These are phyloP conservation scores for Macrosoma leucophasiata DNA, from an alignment of 2,888 invertebrate species.

Conservation along the genomic window DNA sequence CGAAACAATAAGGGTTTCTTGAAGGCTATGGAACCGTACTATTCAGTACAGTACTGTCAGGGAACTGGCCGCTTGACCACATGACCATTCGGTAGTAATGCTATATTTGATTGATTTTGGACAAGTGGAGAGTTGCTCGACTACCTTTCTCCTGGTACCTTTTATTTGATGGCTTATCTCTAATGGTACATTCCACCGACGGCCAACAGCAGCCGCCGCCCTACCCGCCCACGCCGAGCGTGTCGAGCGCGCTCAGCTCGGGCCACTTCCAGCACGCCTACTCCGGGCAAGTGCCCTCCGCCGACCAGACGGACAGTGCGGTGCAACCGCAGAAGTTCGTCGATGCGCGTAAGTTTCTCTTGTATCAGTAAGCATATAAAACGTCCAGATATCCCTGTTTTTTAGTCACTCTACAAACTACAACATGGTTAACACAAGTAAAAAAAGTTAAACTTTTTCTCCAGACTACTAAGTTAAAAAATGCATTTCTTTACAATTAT, in stretches of 20 bases:
- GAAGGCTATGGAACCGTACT: too few relatives aligned
- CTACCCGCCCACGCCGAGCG: constrained; percentile 66
- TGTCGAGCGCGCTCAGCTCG: constrained; percentile 44
- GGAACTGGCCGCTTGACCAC: too few relatives aligned
- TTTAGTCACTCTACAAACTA: neutral
- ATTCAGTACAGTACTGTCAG: neutral
- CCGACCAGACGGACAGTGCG: constrained; percentile 50
- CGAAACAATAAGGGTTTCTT: too few relatives aligned
- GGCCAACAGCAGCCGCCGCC: constrained; percentile 55
- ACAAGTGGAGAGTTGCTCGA: too few relatives aligned
- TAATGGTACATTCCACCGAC: too few relatives aligned
- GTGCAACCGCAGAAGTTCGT: constrained; percentile 54
- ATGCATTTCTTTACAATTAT: too few relatives aligned
- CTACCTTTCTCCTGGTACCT: too few relatives aligned
- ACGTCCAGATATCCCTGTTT: too few relatives aligned
- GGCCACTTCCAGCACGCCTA: constrained; percentile 56
- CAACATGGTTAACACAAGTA: neutral
- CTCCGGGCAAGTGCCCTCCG: constrained; percentile 37
- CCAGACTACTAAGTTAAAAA: too few relatives aligned
- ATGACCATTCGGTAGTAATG: neutral
- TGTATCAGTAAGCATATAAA: too few relatives aligned
- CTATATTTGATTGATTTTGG: too few relatives aligned
- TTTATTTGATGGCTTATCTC: too few relatives aligned
- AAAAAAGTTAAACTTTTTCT: neutral
- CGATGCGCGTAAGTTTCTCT: constrained; percentile 60